Evolutionary conservation across 2,888 invertebrate species (phyloP), one percentile per base, ranked within the genome.

Genomic region (Anthophora plumipes): DNA sequence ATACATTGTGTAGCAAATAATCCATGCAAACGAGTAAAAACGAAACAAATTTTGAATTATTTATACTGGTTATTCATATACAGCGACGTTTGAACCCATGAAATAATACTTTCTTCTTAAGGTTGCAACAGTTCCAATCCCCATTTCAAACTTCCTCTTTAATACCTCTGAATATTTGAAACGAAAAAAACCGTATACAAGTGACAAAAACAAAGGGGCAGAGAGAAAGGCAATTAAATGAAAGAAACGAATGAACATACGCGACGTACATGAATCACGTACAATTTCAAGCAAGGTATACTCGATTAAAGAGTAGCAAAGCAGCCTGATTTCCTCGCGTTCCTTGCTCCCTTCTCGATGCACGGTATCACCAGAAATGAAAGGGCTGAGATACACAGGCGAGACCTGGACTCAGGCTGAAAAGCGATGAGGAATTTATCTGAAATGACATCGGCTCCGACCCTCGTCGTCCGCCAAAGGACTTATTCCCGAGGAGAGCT

Each of bases 381-480:
- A 82, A 77, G 74, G 76, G 70, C 48, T 54, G 68, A 64, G 69
- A 79, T 57, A 63, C 68, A 46, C 46, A 66, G 54, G 64, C 41
- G 68, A 22, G 72, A 60, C 61, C 54, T 66, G 72, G 72, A 48
- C 81, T 66, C 71, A 31, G 73, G 78, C 63, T 89, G 90, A 90
- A 91, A 89, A 84, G 77, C 81, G 82, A 87, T 77, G 88, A 84
- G 83, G 74, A 90, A 91, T 91, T 93, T 93, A 93, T 93, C 93
- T 93, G 85, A 92, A 93, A 93, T 93, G 92, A 93, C 92, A 93
- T 93, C 93, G 90, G 89, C 82, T 84, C n/a, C 84, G 88, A 82
- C 88, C 88, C 85, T 86, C 80, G 83, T 84, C 81, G 46, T 82
- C 83, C 77, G 70, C 87, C 89, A 91, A 91, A 90, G 90, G 88